Conservation (phyloP, 2,113 vertebrate species). For the Salvator merianae region DNA sequence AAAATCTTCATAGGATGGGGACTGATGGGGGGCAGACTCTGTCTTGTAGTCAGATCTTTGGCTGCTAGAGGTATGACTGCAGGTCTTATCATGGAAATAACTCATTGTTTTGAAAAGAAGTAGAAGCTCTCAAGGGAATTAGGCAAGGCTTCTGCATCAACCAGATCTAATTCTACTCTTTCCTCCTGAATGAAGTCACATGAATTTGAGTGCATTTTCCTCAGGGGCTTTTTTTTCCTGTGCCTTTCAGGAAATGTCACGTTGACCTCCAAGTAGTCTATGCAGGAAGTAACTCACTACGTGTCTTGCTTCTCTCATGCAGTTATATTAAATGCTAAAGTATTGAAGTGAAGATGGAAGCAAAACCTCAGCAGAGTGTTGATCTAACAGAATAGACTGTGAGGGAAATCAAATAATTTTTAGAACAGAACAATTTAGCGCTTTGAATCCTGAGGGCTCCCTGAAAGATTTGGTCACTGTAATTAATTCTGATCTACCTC, state of each 20-base stretch:
- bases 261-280: neutral
- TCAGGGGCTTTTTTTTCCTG: neutral
- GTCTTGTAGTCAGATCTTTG: neutral
- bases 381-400: neutral
- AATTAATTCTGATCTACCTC: neutral
- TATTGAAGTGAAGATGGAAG: neutral
- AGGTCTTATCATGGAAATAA: neutral
- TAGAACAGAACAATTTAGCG: neutral
- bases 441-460: constrained; percentile 24
- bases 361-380: neutral
- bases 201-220: neutral
- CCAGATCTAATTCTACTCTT: neutral
- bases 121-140: neutral
- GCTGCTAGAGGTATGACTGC: neutral
- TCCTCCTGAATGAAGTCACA: fast-evolving
- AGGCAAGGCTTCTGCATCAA: neutral
- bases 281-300: fast-evolving
- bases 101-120: constrained; percentile 12
- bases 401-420: neutral
- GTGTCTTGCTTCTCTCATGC: neutral
- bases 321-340: constrained; percentile 3
- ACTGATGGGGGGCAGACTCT: neutral
- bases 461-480: neutral
- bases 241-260: neutral
- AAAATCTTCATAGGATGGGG: neutral